Conservation (phyloP, 2,113 vertebrate genomes). For the Oreochromis aureus region DNA sequence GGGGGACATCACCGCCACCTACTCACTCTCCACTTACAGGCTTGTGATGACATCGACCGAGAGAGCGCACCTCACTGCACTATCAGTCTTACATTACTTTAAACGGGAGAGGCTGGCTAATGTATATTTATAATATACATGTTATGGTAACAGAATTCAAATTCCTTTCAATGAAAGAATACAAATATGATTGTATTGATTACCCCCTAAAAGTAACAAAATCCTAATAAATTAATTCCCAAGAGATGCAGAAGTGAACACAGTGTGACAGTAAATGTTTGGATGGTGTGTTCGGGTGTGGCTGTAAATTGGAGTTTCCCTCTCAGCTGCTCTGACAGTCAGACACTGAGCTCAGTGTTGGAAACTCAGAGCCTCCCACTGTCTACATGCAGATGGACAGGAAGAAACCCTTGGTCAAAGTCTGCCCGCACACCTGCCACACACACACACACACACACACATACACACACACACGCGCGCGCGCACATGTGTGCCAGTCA, state of each 20-base stretch:
- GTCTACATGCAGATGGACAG: conserved; percentile 55
- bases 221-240: not conserved
- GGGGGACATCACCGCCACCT: not conserved
- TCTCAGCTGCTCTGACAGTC: conserved; percentile 30
- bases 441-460: not conserved
- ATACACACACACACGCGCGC: not conserved
- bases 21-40: not conserved
- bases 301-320: conserved; percentile 19
- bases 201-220: rapidly evolving
- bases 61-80: not conserved
- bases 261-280: not conserved
- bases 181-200: not conserved
- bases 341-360: conserved; percentile 47
- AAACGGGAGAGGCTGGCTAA: not conserved
- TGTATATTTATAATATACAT: not conserved
- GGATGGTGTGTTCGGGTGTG: conserved; percentile 16
- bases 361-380: conserved; percentile 33
- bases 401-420: conserved; percentile 42
- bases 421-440: conserved; percentile 48
- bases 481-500: not conserved
- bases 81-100: not conserved
- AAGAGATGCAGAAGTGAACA: not conserved
- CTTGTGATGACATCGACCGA: not conserved
- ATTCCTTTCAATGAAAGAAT: not conserved
- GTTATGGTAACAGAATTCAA: not conserved